Evolutionary conservation across 2,888 invertebrate genomes (phyloP).

Genomic region (Odontocerum albicorne): DNA sequence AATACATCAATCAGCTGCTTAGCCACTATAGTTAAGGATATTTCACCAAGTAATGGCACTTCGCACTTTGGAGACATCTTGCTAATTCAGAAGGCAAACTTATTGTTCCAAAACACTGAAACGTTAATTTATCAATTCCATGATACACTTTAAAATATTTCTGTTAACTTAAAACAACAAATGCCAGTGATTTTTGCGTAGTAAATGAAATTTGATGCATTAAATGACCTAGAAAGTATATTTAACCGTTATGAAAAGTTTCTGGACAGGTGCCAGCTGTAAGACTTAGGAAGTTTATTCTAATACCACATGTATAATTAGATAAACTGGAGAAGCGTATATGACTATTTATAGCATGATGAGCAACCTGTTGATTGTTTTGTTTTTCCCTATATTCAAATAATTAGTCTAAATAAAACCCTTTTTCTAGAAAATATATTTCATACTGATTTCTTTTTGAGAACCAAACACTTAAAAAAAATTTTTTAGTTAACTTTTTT

Average conservation of each 20-base stretch:
- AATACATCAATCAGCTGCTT: slow-evolving; percentile 64
- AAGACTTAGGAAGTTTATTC: no score
- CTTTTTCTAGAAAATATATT: no score
- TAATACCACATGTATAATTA: no score
- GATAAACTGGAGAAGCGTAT: no score
- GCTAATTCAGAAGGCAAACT: not conserved
- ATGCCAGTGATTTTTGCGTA: slow-evolving; percentile 1
- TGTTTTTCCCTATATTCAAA: no score
- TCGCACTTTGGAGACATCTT: slow-evolving; percentile 66
- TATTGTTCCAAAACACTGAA: not conserved
- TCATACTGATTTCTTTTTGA: no score
- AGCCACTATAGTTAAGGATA: slow-evolving; percentile 62
- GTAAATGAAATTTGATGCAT: slow-evolving; percentile 31
- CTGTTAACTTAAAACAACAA: slow-evolving; percentile 5
- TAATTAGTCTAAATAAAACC: no score
- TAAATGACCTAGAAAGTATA: slow-evolving; percentile 35
- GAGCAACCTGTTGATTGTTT: no score
- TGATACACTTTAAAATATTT: not conserved
- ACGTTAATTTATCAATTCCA: no score
- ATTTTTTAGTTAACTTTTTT: no score
- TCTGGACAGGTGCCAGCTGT: slow-evolving; percentile 23
- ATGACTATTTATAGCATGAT: no score
- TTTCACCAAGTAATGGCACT: slow-evolving; percentile 61
- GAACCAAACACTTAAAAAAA: no score
- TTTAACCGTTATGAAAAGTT: slow-evolving; percentile 22